These are phyloP conservation scores for Cacatua alba DNA, from an alignment of 2,113 vertebrate genomes.

Conservation along the genomic window DNA sequence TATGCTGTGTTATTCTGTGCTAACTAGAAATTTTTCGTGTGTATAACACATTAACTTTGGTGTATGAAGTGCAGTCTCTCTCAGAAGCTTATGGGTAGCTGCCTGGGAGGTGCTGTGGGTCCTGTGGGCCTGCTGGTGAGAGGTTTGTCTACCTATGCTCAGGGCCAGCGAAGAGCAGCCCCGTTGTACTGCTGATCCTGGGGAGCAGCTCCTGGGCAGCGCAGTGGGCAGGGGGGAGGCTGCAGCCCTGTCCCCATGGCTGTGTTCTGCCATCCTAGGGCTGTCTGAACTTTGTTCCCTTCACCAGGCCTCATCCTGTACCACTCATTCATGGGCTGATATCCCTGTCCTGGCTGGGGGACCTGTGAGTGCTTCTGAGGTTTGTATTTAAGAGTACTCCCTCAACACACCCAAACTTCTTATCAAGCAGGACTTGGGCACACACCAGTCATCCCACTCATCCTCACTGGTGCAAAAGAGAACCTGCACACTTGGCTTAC, in stretches of 20 bases:
- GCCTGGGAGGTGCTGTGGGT: accelerated
- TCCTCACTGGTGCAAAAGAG: background rate
- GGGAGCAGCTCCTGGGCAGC: background rate
- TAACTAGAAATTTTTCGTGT: background rate
- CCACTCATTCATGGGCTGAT: background rate
- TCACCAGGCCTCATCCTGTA: background rate
- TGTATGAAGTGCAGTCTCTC: accelerated
- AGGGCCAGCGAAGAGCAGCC: accelerated
- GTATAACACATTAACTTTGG: background rate
- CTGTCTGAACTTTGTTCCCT: background rate
- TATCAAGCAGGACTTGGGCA: background rate
- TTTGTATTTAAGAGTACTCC: background rate
- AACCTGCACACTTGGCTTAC: background rate
- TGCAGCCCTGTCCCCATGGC: accelerated
- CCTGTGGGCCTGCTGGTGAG: accelerated
- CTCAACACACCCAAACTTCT: accelerated
- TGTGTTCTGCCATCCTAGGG: background rate
- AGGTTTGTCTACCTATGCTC: accelerated
- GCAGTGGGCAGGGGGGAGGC: accelerated
- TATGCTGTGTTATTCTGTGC: background rate
- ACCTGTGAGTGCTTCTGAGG: background rate
- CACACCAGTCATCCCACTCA: background rate
- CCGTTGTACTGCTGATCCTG: background rate
- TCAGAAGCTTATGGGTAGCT: background rate
- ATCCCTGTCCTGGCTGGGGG: background rate